Conservation (phyloP, 2,113 vertebrate species). For the Rallus limicola region DNA sequence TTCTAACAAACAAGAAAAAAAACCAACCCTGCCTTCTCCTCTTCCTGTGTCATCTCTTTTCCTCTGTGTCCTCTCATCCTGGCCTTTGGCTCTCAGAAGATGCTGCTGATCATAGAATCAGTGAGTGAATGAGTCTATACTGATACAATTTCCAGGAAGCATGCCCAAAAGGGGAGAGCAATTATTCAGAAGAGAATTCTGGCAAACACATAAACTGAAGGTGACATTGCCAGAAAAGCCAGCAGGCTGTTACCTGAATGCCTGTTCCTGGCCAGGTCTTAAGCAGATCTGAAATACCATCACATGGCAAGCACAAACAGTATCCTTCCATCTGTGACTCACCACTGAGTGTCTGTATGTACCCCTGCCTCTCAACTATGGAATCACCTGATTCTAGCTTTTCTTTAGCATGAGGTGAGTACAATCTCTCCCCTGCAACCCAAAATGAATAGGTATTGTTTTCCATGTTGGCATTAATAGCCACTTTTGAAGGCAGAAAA, state of each 20-base stretch:
- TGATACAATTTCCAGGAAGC: not conserved
- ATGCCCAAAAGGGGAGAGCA: fast-evolving
- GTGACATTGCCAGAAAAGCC: not conserved
- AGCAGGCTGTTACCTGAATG: not conserved
- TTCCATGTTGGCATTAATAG: not conserved
- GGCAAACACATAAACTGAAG: not conserved
- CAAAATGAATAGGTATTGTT: not conserved
- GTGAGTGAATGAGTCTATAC: not conserved
- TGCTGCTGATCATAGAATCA: fast-evolving
- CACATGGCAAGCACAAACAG: not conserved
- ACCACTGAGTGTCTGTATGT: not conserved
- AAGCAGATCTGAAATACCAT: not conserved
- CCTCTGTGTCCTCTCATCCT: not conserved
- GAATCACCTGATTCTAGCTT: not conserved
- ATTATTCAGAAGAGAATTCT: not conserved
- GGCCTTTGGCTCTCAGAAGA: not conserved
- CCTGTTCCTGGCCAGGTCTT: not conserved
- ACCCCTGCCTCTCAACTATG: not conserved
- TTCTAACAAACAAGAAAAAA: not conserved
- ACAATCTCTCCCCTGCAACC: not conserved
- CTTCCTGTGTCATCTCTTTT: not conserved
- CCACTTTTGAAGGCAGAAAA: not conserved
- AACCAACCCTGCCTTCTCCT: not conserved
- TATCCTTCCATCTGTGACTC: not conserved
- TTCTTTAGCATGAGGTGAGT: not conserved